Percentiles rank a stretch among this genome's conserved stretches.
phyloP scores from a whole-genome alignment of 2,888 invertebrate genomes.

The Lasioglossum zephyrum region DNA sequence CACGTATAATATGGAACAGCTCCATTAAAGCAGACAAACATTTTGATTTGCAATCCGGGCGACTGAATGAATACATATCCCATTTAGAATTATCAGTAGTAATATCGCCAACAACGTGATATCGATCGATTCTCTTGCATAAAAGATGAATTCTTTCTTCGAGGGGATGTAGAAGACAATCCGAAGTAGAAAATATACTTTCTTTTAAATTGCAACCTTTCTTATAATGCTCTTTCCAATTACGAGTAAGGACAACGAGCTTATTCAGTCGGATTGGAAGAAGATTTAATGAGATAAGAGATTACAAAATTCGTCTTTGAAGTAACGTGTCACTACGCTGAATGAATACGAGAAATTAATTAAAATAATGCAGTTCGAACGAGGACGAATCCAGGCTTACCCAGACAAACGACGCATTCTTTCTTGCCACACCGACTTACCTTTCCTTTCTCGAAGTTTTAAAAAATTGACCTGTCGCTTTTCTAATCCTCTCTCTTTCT shows the following conservation, averaged over 20 bases:
- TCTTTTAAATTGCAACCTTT: neutral
- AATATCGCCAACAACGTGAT: neutral
- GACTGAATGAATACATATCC: neutral
- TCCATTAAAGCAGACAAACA: neutral
- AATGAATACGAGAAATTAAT: neutral
- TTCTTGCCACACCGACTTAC: conserved; percentile 48
- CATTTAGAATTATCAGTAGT: neutral
- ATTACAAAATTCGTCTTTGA: neutral
- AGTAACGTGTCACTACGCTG: neutral
- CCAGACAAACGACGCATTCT: conserved; percentile 56
- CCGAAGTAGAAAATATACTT: neutral
- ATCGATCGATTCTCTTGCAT: neutral
- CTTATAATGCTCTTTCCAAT: neutral
- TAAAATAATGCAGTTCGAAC: conserved; percentile 26
- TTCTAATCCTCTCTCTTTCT: conserved; percentile 37
- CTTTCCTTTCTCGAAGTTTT: conserved; percentile 44
- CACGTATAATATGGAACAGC: neutral
- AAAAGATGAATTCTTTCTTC: neutral
- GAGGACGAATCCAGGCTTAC: conserved; percentile 58
- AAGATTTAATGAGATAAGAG: neutral
- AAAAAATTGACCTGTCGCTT: conserved; percentile 52
- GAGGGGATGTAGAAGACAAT: neutral
- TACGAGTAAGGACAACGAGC: neutral
- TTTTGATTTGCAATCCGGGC: neutral
- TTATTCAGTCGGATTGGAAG: neutral